These are phyloP conservation scores for Eilema sororculum DNA, from an alignment of 2,888 invertebrate species.

Conservation along the genomic window DNA sequence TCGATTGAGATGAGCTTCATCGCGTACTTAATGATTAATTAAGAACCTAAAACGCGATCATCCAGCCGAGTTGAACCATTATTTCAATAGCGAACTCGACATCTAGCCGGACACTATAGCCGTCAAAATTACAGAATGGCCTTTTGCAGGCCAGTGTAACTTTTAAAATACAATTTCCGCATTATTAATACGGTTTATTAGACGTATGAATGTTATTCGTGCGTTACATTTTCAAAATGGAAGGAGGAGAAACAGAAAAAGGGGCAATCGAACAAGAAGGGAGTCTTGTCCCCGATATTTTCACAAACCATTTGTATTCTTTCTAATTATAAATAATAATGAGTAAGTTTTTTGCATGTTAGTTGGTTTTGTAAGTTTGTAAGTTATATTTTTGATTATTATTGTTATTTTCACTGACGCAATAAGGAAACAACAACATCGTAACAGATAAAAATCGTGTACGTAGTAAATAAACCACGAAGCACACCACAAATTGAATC, in stretches of 20 bases:
- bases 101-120: not conserved
- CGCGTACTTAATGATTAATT: too few species aligned
- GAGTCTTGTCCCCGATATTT: not conserved
- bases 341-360: too few species aligned
- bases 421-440: constrained; percentile 10
- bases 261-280: not conserved
- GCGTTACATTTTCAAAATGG: not conserved
- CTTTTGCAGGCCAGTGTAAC: not conserved
- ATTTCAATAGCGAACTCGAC: not conserved
- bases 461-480: constrained; percentile 14
- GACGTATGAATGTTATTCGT: too few species aligned
- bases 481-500: constrained; percentile 16
- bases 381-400: not conserved
- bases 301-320: not conserved
- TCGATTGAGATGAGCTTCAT: too few species aligned
- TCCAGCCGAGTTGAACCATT: too few species aligned
- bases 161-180: not conserved
- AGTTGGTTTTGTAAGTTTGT: too few species aligned
- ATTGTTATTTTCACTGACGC: not conserved
- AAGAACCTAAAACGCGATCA: too few species aligned
- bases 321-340: too few species aligned
- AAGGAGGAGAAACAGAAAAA: too few species aligned
- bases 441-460: not conserved
- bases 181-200: not conserved
- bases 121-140: not conserved